phyloP scores from a whole-genome alignment of 2,797 vertebrate genomes.

The Cygnus olor region DNA sequence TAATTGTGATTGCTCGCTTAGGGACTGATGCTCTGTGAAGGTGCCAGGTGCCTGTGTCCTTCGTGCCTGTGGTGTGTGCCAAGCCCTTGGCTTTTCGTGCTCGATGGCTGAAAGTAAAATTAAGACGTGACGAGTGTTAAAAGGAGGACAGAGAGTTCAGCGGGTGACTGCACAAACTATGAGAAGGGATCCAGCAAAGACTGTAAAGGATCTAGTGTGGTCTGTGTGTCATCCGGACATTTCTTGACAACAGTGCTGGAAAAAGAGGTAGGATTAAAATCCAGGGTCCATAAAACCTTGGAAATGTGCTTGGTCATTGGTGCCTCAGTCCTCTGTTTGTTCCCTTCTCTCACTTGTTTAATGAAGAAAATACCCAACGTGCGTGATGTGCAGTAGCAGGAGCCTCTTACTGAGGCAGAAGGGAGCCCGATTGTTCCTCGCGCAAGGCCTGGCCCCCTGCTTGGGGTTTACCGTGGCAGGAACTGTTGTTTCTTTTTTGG shows the following conservation, averaged over 20 bases:
- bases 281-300: not conserved
- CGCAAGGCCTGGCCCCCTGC: not conserved
- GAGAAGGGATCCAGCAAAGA: not conserved
- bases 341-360: not conserved
- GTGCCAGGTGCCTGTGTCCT: not conserved
- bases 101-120: not conserved
- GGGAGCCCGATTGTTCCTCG: not conserved
- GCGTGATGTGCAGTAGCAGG: not conserved
- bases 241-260: not conserved
- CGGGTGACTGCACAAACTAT: not conserved
- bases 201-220: not conserved
- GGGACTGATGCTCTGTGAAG: not conserved
- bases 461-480: not conserved
- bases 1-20: not conserved
- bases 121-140: not conserved
- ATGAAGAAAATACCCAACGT: not conserved
- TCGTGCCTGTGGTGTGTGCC: not conserved
- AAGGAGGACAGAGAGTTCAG: not conserved
- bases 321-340: not conserved
- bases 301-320: not conserved
- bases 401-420: not conserved
- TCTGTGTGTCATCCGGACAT: not conserved
- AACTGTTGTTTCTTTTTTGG: not conserved
- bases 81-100: slow-evolving; percentile 7
- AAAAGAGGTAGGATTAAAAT: not conserved